phyloP scores from a whole-genome alignment of 2,888 invertebrate genomes.

The Rhingia campestris region DNA sequence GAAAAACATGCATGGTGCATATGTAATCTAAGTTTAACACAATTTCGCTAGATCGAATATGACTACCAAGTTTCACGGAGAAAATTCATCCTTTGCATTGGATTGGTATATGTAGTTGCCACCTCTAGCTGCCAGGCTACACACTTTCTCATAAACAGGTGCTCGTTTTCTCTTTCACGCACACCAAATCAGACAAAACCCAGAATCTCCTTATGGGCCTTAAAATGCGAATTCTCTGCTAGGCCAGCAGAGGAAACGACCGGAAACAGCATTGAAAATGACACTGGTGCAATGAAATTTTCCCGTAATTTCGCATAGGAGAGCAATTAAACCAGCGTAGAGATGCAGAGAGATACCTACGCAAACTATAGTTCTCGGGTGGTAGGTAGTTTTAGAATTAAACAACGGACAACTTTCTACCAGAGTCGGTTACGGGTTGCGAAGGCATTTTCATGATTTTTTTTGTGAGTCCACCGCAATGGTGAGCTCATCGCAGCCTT shows the following conservation, averaged over 20 bases:
- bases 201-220: conserved; percentile 68
- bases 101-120: not conserved
- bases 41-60: conserved; percentile 29
- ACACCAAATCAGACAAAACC: conserved; percentile 42
- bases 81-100: conserved; percentile 3
- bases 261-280: conserved; percentile 69
- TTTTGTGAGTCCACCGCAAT: conserved; percentile 34
- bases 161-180: conserved; percentile 7
- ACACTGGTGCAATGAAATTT: conserved; percentile 57
- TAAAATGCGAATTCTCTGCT: conserved; percentile 62
- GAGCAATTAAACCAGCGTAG: conserved; percentile 56
- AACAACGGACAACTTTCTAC: conserved; percentile 37
- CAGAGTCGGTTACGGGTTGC: not conserved
- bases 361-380: conserved; percentile 15
- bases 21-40: conserved; percentile 63
- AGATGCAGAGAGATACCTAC: conserved; percentile 30
- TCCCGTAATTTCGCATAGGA: conserved; percentile 37
- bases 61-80: conserved; percentile 2
- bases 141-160: not conserved
- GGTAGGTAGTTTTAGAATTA: not conserved
- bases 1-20: conserved; percentile 35
- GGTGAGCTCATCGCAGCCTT: conserved; percentile 23
- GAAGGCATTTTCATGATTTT: conserved; percentile 30
- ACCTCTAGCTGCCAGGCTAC: not conserved
- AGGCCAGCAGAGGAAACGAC: conserved; percentile 50